Evolutionary conservation across 35 echinoderm and acorn worm genomes (phyloP), one percentile per base, ranked within the genome.

Genomic region (Chiridota heheva): DNA sequence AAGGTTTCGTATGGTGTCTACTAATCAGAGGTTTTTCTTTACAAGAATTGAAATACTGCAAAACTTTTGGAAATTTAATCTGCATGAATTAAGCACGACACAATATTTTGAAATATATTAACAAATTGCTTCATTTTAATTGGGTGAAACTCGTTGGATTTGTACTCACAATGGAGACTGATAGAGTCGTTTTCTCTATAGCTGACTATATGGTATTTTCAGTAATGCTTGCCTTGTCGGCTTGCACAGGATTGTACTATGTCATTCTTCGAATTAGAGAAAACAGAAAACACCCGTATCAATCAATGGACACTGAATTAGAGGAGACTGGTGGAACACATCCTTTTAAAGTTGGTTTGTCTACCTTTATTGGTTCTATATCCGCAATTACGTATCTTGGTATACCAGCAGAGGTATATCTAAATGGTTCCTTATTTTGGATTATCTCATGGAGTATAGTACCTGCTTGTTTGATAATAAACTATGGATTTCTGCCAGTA

Each of bases 311-410:
- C 2, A 42, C 13, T 18, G 53, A 59, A 10, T 49, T 12, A 18
- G 53, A 26, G 0, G 37, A 72, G 12, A 42, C 41, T 37, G 20
- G 37, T 17, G 33, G 38, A 0, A 62, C 75, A 42, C n/a, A n/a
- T n/a, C 75, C 75, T 0, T 20, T 58, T 49, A 61, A 36, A 43
- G 75, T 49, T 5, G 75, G 75, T 39, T 61, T 78, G 34, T 49
- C 51, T 17, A 78, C 62, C 5, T 78, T 78, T 30, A 57, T 78
- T 22, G 58, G 75, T 59, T 78, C 62, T 42, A 57, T 78, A 2
- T 78, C 75, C 32, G 75, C 75, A 10, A 78, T 78, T 34, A 78
- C 75, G 22, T 78, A 78, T 39, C 75, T 78, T 58, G 75, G 75
- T 78, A 78, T 78, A 78, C 75, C 75, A 22, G 75, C 75, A 4